Conservation (phyloP, 2,888 invertebrate genomes). For the Aproaerema taeniolella region DNA sequence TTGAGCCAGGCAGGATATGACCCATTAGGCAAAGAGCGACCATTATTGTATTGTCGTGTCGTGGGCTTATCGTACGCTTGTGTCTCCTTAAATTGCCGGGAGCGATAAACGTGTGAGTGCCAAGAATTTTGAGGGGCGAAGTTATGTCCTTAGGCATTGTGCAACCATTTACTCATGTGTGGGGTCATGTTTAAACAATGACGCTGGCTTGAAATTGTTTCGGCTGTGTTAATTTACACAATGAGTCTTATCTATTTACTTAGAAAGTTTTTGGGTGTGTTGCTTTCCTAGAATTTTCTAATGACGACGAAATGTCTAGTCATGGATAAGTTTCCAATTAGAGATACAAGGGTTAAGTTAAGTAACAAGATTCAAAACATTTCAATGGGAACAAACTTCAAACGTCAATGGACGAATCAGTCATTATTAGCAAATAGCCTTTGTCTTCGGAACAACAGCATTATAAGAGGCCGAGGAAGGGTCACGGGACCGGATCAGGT, state of each 20-base stretch:
- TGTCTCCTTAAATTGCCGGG: slow-evolving; percentile 57
- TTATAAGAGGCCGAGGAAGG: slow-evolving; percentile 30
- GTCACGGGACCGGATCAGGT: slow-evolving; percentile 55
- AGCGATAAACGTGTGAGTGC: slow-evolving; percentile 42
- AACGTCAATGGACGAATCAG: slow-evolving; percentile 1
- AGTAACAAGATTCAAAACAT: too few species aligned
- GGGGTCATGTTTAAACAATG: not conserved
- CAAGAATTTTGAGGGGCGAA: slow-evolving; percentile 28
- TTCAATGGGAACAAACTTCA: too few species aligned
- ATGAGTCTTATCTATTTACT: too few species aligned
- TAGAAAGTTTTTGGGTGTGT: too few species aligned
- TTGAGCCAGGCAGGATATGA: slow-evolving; percentile 60
- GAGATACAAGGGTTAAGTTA: too few species aligned
- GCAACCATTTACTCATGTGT: slow-evolving; percentile 2
- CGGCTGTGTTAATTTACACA: too few species aligned
- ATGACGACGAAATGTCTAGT: too few species aligned
- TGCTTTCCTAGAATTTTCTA: too few species aligned
- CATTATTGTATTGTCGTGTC: slow-evolving; percentile 76
- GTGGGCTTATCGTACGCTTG: slow-evolving; percentile 66
- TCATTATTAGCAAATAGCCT: slow-evolving; percentile 12
- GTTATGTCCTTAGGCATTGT: slow-evolving; percentile 14
- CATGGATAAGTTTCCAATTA: too few species aligned
- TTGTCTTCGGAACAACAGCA: slow-evolving; percentile 19
- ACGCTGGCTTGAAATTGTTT: too few species aligned
- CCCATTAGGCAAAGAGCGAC: slow-evolving; percentile 68